Percentiles rank a stretch among this genome's conserved stretches.
Conservation (phyloP, 1,140 invertebrate species). For the Ooceraea biroi region DNA sequence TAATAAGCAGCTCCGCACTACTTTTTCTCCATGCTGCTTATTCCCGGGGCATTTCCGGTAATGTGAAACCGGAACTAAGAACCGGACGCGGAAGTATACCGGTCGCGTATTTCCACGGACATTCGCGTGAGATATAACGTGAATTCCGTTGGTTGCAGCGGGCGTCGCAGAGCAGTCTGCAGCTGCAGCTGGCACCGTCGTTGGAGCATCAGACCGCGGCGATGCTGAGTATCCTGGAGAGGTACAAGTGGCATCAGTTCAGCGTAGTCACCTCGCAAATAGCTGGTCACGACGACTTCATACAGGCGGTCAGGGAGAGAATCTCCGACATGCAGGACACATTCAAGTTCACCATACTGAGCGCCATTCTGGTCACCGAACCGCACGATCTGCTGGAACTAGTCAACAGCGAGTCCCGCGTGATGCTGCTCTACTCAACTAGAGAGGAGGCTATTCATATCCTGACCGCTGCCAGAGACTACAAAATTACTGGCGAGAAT, state of each 20-base stretch:
- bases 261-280: slow-evolving; percentile 97
- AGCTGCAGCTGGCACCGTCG: slow-evolving; percentile 96
- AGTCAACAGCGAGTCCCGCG: slow-evolving; percentile 95
- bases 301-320: slow-evolving; percentile 95
- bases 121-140: background rate
- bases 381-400: slow-evolving; percentile 90
- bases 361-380: slow-evolving; percentile 92
- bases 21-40: background rate
- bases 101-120: background rate
- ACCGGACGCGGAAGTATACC: background rate
- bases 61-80: background rate
- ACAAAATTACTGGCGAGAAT: slow-evolving; percentile 96
- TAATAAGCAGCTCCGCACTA: too few species aligned
- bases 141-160: slow-evolving; percentile 83
- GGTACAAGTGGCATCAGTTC: slow-evolving; percentile 99
- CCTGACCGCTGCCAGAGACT: slow-evolving; percentile 91
- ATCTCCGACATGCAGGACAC: slow-evolving; percentile 94
- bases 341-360: slow-evolving; percentile 96
- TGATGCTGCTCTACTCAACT: slow-evolving; percentile 97
- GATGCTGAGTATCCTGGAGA: slow-evolving; percentile 96
- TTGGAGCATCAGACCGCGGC: slow-evolving; percentile 97
- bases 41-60: background rate
- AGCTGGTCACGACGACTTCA: slow-evolving; percentile 97
- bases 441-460: slow-evolving; percentile 95
- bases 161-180: slow-evolving; percentile 93